Evolutionary conservation across 1,140 invertebrate species (phyloP), one percentile per base, ranked within the genome.

Genomic region (Drosophila bocki): DNA sequence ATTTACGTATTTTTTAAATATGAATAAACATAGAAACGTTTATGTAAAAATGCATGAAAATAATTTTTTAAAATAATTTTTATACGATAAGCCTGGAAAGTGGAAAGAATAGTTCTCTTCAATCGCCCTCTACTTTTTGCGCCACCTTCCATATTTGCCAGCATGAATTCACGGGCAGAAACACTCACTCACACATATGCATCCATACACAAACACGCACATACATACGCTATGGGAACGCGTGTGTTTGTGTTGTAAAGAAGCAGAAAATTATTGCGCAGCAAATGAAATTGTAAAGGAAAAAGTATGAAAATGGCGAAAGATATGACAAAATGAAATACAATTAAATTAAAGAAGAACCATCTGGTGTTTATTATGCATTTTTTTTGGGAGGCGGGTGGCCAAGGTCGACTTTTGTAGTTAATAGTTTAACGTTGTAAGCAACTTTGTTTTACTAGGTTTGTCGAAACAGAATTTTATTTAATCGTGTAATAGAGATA

Each of bases 181-280:
- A 64, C 68, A 75, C 67, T 42, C 68, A 75, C 67, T 42, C 42
- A 74, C 41, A 76, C 60, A 75, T 47, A 59, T 41, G 48, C n/a
- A 45, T 42, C 22, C 57, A 47, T 19, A 42, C 39, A 65, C 37
- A 37, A 35, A 29, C 50, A 32, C 15, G 19, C 22, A 33, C 50
- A 44, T 32, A 17, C 47, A 29, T 32, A 41, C 71, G 39, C 39
- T 53, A 54, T 60, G 63, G 35, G 74, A 60, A 69, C 37, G 63
- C 44, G 37, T 56, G 44, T 75, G 51, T 75, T 57, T 56, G 74
- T 78, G 75, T 78, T 78, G 76, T 78, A 82, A 82, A 87, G 84
- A 87, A 88, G 84, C 75, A 87, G 84, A 87, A 87, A 87, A 84
- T 80, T 90, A 91, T 91, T 90, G 86, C 86, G 86, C 86, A 84